Base-by-base conservation (phyloP, 2,797 vertebrate genomes). In the Onychomys arenicola region DNA sequence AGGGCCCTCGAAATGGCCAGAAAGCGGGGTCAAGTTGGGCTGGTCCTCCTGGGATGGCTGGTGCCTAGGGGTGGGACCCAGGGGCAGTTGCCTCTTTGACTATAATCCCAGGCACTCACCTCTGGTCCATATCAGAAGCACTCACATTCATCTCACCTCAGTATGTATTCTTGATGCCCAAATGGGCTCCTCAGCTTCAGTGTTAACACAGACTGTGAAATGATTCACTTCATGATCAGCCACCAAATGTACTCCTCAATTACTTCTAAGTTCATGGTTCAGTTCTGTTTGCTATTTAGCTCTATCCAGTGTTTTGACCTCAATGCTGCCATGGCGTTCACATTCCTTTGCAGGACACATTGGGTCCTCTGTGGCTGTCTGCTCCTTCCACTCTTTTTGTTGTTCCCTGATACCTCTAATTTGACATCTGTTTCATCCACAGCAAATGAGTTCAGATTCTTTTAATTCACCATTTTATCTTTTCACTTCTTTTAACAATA, bases 221-320 rank as follows among this genome's bases (percentile, higher is more conserved):
- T 34, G n/a, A 34, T 77, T 91, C 32, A 69, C 8, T 52, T 71
- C 82, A 86, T 27, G 86, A 34, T 77, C 69, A 92, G 25, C 43
- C 37, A 13, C 14, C 13, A 55, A 71, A 89, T 5, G 34, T 27
- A 46, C 2, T 29, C 34, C 25, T 88, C n/a, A 81, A 55, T 43
- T 40, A 7, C 57, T 96, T 19, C 0, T 55, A 59, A 23, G 25
- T 2, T 37, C 65, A 78, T 52, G 32, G 27, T 25, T 88, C 19
- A 5, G 37, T 4, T 57, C 63, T 90, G 19, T 40, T 77, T 87
- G 52, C 6, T 37, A 3, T 37, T 21, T n/a, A 12, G 5, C 27
- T 93, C 37, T 17, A n/a, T 21, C 6, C 43, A 49, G 2, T 25
- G 57, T 93, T 57, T 88, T 93, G 63, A 59, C 75, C n/a, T 65